These are phyloP conservation scores for cattle (Bos taurus) DNA, from an alignment of 2,113 vertebrate species.

Conservation along the genomic window DNA sequence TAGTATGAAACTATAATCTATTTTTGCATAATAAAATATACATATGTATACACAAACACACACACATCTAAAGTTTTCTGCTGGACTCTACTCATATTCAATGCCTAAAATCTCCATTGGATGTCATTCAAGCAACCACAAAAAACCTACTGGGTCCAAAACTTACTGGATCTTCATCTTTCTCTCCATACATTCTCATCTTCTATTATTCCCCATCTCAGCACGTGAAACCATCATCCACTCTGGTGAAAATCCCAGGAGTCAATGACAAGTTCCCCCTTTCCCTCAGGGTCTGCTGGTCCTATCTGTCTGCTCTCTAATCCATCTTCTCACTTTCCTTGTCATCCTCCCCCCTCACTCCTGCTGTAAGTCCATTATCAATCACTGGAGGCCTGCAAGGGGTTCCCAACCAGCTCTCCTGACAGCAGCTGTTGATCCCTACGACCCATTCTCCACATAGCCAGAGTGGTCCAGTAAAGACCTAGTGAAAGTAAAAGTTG, in stretches of 20 bases:
- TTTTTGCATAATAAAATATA: not conserved
- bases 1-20: not conserved
- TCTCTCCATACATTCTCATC: not conserved
- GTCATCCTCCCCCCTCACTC: not conserved
- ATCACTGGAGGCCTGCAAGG: not conserved
- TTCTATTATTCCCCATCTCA: not conserved
- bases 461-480: not conserved
- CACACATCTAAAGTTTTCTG: not conserved
- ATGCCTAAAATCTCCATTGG: not conserved
- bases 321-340: not conserved
- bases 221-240: not conserved
- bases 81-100: not conserved
- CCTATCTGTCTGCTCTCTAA: not conserved
- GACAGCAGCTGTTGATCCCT: not conserved
- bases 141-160: not conserved
- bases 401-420: not conserved
- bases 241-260: not conserved
- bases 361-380: fast-evolving
- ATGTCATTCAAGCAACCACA: not conserved
- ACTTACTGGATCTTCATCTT: not conserved
- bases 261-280: not conserved
- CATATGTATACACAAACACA: not conserved
- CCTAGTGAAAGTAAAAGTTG: not conserved
- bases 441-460: fast-evolving
- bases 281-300: not conserved